Base-by-base conservation (phyloP, 2,888 invertebrate species). In the Oxytorus armatus region DNA sequence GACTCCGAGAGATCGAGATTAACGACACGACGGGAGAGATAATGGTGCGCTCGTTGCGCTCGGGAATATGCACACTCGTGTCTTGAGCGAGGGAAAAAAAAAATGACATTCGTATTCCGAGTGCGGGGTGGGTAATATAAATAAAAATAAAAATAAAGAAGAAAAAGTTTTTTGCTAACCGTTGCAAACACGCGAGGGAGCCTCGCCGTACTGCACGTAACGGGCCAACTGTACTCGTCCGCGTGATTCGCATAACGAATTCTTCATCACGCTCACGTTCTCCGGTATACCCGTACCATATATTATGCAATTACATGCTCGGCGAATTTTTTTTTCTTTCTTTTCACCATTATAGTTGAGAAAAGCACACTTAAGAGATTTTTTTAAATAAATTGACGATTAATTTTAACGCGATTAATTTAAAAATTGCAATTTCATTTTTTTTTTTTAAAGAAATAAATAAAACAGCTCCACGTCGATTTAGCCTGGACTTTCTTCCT, bases 221-320 rank as follows among this genome's bases (percentile, higher is more conserved):
- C 36, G 18, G 33, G 10, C 49, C 55, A 74, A 65, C 73, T 65
- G 73, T 74, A 74, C 63, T 55, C 29, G 10, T 16, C 18, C 29
- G 29, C 65, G 73, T 74, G 73, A 65, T 42, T 44, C 16, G 73
- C 53, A 74, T 74, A 53, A 65, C 63, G 29, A 74, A 63, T 65
- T 65, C 7, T 44, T 55, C 42, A 63, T 44, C 11, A 65, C 44
- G 7, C 36, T 36, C 18, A 44, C 14, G 8, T 51, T 11, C n/a
- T n/a, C n/a, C 10, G 36, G 36, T 29, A 8, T 51, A 51, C 10
- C 5, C 11, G 14, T 16, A 36, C 14, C 18, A 57, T 11, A 36
- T 18, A 57, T 57, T 36, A 57, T 36, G 57, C 57, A 57, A 18
- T 21, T 21, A 21, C 21, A 5, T 8, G 1, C 10, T 7, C 18